Evolutionary conservation across 2,113 vertebrate species (phyloP).

Genomic region (Proteles cristata): DNA sequence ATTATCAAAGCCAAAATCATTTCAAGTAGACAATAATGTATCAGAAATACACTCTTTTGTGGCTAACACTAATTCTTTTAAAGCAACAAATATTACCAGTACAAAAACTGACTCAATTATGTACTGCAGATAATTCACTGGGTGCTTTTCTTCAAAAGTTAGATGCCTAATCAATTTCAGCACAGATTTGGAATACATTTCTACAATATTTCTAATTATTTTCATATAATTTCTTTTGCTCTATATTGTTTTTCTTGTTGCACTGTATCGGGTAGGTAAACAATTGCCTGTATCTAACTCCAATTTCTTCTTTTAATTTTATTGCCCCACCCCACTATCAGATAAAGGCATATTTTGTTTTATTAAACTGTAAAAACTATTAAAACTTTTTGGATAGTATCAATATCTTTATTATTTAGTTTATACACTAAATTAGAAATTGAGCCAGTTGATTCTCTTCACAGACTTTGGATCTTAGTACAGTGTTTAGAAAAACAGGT

Average conservation of each 20-base stretch:
- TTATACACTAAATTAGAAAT: constrained; percentile 21
- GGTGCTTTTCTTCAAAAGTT: constrained; percentile 43
- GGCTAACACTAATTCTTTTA: background rate
- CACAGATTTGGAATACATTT: constrained; percentile 49
- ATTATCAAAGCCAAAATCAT: constrained; percentile 32
- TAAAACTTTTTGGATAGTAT: constrained; percentile 38
- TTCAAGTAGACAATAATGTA: constrained; percentile 36
- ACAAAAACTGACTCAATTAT: background rate
- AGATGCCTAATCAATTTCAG: background rate
- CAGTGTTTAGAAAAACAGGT: constrained; percentile 43
- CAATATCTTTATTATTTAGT: constrained; percentile 53
- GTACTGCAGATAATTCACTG: constrained; percentile 28
- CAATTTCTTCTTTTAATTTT: constrained; percentile 44
- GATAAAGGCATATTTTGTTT: constrained; percentile 41
- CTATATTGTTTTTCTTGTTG: constrained; percentile 47
- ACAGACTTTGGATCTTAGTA: constrained; percentile 59
- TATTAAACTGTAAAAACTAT: constrained; percentile 43
- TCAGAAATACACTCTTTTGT: background rate
- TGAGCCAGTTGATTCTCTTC: constrained; percentile 50
- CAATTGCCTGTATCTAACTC: background rate
- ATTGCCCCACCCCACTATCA: background rate
- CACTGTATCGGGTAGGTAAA: constrained; percentile 43
- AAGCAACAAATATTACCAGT: constrained; percentile 38
- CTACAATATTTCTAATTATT: constrained; percentile 49
- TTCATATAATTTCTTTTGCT: constrained; percentile 62